Conservation (phyloP, 1,140 invertebrate genomes). For the Achatina immaculata region DNA sequence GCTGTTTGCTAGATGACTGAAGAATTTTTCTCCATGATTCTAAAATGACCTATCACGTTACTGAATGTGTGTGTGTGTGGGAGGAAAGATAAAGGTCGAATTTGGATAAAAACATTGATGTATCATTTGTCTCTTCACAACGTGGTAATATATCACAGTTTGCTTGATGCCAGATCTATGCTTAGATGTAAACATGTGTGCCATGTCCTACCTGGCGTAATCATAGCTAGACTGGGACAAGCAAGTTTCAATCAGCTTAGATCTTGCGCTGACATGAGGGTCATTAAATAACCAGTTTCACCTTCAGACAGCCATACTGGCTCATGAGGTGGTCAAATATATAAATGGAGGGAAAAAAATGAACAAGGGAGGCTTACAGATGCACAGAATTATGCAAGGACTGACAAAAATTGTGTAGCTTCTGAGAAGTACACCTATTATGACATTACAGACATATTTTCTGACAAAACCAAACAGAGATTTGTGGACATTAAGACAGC, state of each 20-base stretch:
- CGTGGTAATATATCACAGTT: slow-evolving; percentile 26
- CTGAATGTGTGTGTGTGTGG: too few relatives aligned
- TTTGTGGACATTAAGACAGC: not conserved
- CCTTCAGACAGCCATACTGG: not conserved
- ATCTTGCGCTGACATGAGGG: slow-evolving; percentile 31
- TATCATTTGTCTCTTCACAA: too few relatives aligned
- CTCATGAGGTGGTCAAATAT: not conserved
- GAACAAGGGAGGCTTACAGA: slow-evolving; percentile 31
- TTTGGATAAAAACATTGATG: too few relatives aligned
- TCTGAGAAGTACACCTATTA: not conserved
- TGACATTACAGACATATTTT: not conserved
- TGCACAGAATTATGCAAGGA: not conserved
- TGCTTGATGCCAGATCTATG: slow-evolving; percentile 9
- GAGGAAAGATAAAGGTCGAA: too few relatives aligned
- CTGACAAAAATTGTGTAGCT: not conserved
- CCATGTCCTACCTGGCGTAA: not conserved
- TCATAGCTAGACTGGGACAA: slow-evolving; percentile 31
- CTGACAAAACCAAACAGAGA: not conserved
- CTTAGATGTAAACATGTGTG: not conserved
- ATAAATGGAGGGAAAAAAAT: slow-evolving; percentile 10
- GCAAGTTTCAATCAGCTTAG: slow-evolving; percentile 31
- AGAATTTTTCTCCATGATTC: too few relatives aligned
- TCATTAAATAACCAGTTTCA: not conserved
- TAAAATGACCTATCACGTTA: too few relatives aligned
- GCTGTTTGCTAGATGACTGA: too few relatives aligned